Base-by-base conservation (phyloP, 2,797 vertebrate genomes). In the Premnoplex brunnescens region DNA sequence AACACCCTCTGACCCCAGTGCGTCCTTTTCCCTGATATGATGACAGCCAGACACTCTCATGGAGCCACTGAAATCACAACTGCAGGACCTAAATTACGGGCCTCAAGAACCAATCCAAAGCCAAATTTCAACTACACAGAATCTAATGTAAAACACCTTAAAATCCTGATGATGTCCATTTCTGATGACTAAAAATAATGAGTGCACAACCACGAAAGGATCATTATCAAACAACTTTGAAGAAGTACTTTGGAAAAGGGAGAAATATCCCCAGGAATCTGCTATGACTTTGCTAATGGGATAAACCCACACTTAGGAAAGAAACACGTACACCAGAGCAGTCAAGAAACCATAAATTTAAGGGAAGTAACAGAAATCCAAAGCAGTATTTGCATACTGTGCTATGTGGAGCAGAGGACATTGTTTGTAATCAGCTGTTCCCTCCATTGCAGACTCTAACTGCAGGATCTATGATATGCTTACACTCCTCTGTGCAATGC, bases 41-140 rank as follows among this genome's bases (percentile, higher is more conserved):
- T 27, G 75, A 78, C 74, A 87, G 74, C 60, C 62, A 79, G 73
- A 85, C 74, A 80, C 46, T 18, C 52, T 83, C 16, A 3, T 24
- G 72, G 46, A 94, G 71, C 43, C 77, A 36, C 66, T 54, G 85
- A 71, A 81, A 89, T 59, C 72, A 78, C 69, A 83, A 56, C 41
- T 62, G 21, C 48, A 39, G 43, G 60, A 63, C 54, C 71, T 86
- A 44, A 72, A n/a, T 67, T 52, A 59, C 5, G 13, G 30, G 26
- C 37, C 43, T 34, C 44, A 36, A 14, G 19, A 56, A 48, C 23
- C 46, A 73, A 54, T 10, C 18, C 67, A 27, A 13, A 48, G 11
- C 6, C 64, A 86, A 51, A 10, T 52, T 79, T 78, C 63, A 73
- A 18, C 4, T 2, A 14, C 55, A 44, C 3, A 14, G 19, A 76